Evolutionary conservation across 1,140 invertebrate genomes (phyloP).

Genomic region (Tetraneura akinire): DNA sequence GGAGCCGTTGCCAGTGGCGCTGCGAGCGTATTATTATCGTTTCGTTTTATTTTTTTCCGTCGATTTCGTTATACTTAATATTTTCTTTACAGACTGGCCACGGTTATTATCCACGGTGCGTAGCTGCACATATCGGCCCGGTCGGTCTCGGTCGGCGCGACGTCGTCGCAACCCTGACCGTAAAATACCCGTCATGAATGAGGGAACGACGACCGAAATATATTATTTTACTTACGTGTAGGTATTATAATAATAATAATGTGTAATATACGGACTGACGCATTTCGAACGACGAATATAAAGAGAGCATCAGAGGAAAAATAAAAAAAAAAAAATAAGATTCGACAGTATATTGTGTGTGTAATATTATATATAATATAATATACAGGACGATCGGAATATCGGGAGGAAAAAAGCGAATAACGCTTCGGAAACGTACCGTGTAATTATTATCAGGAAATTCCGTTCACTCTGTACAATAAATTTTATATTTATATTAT

Average conservation of each 20-base stretch:
- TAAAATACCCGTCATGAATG: constrained; percentile 46
- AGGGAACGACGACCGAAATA: background rate
- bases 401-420: too few species aligned
- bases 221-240: background rate
- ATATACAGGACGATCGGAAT: too few species aligned
- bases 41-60: background rate
- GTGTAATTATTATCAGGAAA: background rate
- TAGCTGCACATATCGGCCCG: background rate
- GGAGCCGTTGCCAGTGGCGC: too few species aligned
- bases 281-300: background rate
- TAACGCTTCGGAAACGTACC: too few species aligned
- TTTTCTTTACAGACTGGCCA: background rate
- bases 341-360: too few species aligned
- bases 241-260: background rate
- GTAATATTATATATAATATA: too few species aligned
- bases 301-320: background rate
- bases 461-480: background rate
- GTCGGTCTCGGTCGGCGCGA: background rate
- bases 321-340: too few species aligned
- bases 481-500: too few species aligned
- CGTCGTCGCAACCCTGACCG: constrained; percentile 28
- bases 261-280: background rate
- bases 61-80: too few species aligned
- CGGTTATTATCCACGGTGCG: constrained; percentile 41
- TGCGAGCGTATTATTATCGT: too few species aligned